Evolutionary conservation across 2,888 invertebrate genomes (phyloP).

Genomic region (Eurytoma adleriae): DNA sequence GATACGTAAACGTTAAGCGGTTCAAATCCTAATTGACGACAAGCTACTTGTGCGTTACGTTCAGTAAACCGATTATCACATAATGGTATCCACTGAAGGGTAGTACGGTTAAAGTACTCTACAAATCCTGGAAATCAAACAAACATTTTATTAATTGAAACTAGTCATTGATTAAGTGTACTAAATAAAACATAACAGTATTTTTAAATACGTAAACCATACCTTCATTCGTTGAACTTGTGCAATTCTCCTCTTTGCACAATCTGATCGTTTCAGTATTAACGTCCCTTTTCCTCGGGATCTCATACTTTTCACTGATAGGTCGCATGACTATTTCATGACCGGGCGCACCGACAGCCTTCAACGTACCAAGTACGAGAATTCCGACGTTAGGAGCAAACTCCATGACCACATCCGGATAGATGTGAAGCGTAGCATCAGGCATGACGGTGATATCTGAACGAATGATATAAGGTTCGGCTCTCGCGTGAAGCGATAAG

Average conservation of each 20-base stretch:
- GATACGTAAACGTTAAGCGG: conserved; percentile 92
- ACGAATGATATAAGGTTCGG: conserved; percentile 86
- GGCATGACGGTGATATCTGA: conserved; percentile 99
- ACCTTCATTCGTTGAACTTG: conserved; percentile 78
- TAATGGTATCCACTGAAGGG: conserved; percentile 96
- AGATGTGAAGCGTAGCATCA: conserved; percentile 89
- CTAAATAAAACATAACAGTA: too few species aligned
- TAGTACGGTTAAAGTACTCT: conserved; percentile 96
- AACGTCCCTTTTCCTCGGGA: conserved; percentile 53
- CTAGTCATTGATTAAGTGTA: too few species aligned
- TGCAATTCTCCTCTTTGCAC: conserved; percentile 86
- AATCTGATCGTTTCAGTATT: conserved; percentile 83
- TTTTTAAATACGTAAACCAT: background rate
- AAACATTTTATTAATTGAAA: too few species aligned
- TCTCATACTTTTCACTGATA: conserved; percentile 63
- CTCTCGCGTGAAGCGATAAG: conserved; percentile 81
- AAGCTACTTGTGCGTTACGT: conserved; percentile 97
- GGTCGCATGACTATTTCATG: conserved; percentile 89
- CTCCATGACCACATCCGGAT: conserved; percentile 93
- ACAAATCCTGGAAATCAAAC: conserved; percentile 85
- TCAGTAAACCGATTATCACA: conserved; percentile 97
- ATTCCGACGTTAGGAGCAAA: conserved; percentile 98
- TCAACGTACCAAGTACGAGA: conserved; percentile 92
- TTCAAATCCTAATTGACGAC: conserved; percentile 93
- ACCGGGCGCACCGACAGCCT: conserved; percentile 87